Percentiles rank a stretch among this genome's conserved stretches.
Evolutionary conservation across 2,113 vertebrate species (phyloP).

Genomic region (Alosa alosa): DNA sequence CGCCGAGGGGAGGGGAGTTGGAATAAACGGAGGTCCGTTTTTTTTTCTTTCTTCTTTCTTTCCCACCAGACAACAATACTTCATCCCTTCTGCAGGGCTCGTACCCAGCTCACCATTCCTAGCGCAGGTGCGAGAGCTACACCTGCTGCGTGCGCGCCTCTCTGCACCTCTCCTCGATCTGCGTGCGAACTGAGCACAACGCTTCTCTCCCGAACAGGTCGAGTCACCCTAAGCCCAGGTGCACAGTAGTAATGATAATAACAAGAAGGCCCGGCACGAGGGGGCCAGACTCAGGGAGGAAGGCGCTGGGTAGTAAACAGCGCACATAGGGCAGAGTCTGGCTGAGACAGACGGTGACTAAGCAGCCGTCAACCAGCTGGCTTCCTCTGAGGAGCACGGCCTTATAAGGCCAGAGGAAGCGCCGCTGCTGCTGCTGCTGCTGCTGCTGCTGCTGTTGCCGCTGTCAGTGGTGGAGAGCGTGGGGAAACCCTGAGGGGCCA

Average conservation of each 20-base stretch:
- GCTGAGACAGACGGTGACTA: background rate
- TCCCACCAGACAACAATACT: background rate
- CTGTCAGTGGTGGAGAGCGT: background rate
- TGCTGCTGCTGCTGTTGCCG: too few relatives aligned
- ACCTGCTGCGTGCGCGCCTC: background rate
- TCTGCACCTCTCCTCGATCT: background rate
- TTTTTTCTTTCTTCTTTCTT: too few relatives aligned
- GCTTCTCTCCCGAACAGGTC: too few relatives aligned
- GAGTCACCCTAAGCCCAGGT: background rate
- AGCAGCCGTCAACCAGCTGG: background rate
- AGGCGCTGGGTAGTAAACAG: background rate
- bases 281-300: background rate
- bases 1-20: background rate
- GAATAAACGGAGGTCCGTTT: too few relatives aligned
- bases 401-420: conserved; percentile 32
- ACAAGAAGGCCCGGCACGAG: background rate
- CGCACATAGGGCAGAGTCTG: background rate
- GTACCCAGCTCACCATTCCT: too few relatives aligned
- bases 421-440: too few relatives aligned
- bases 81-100: too few relatives aligned
- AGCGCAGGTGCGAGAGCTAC: background rate
- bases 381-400: background rate
- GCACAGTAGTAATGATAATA: background rate
- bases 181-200: too few relatives aligned
- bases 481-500: conserved; percentile 15